Conservation (phyloP, 2,888 invertebrate species). For the Timema cristinae region DNA sequence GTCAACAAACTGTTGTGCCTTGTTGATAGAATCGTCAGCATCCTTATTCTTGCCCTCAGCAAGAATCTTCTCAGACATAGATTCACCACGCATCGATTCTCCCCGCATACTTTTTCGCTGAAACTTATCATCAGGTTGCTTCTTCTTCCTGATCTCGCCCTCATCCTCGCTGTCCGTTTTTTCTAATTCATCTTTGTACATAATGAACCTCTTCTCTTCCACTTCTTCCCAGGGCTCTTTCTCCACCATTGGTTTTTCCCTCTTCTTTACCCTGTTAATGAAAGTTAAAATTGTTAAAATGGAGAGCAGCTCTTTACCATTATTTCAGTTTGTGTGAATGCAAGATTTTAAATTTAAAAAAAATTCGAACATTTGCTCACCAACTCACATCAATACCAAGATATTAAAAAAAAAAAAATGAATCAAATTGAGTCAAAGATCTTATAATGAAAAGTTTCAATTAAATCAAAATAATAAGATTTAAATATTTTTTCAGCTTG, state of each 20-base stretch:
- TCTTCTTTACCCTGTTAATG: constrained; percentile 56
- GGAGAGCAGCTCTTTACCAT: no score
- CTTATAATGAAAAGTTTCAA: no score
- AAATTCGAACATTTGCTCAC: no score
- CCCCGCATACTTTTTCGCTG: constrained; percentile 19
- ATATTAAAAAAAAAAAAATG: no score
- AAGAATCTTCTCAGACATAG: constrained; percentile 31
- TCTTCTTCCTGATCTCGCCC: constrained; percentile 28
- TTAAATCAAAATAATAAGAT: no score
- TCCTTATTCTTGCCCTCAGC: constrained; percentile 29
- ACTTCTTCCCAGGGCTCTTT: constrained; percentile 41
- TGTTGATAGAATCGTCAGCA: constrained; percentile 28
- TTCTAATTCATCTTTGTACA: constrained; percentile 34
- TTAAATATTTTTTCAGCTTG: no score
- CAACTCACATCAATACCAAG: no score
- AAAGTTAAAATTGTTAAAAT: neutral
- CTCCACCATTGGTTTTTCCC: constrained; percentile 42
- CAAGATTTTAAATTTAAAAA: no score
- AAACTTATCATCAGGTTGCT: constrained; percentile 29
- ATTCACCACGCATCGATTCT: constrained; percentile 22
- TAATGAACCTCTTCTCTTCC: constrained; percentile 42
- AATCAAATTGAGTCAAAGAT: no score
- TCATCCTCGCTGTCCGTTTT: constrained; percentile 30
- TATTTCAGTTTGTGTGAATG: no score
- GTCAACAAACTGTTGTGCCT: constrained; percentile 29